Evolutionary conservation across 2,888 invertebrate genomes (phyloP), one percentile per base, ranked within the genome.

Genomic region (Epinotia bilunana): DNA sequence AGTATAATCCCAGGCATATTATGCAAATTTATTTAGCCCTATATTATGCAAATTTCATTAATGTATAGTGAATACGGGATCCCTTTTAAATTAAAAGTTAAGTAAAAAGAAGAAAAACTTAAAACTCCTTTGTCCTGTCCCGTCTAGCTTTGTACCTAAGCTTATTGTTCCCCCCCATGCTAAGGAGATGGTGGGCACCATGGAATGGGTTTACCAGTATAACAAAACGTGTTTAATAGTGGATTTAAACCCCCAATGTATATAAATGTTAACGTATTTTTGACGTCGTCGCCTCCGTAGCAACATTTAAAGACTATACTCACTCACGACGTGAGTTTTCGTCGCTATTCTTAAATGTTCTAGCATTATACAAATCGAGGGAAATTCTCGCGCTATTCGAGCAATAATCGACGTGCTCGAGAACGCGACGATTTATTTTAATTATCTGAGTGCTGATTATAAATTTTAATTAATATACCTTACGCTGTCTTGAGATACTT

Each of bases 381-480:
- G 63, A 58, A 69, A 71, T 74, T 74, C 58, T 28, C 57, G 64
- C 23, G 60, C 20, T 13, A 46, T 71, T 43, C 11, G 33, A 57
- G 65, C 18, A 71, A 74, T 75, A 46, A 71, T 65, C 39, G 71
- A 39, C 9, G 60, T n/a, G 64, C 74, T 49, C 46, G 23, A 39
- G 65, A 43, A 55, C 46, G 16, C 49, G 60, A 12, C 53, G 64
- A 55, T 20, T 57, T 49, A 74, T 61, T 74, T 69, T 70, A 23
- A 71, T 65, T 60, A 20, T 9, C 57, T n/a, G 60, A 69, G 53
- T 65, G 63, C 28, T 18, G 60, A 65, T 67, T 71, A 61, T 71
- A 65, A 65, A 71, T 43, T 61, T 74, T 65, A 55, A 71, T 65
- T 71, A 71, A 74, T 65, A 49, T 46, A 49, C 64, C 28, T n/a